Evolutionary conservation across 2,113 vertebrate species (phyloP).

Genomic region (Tenrec ecaudatus): DNA sequence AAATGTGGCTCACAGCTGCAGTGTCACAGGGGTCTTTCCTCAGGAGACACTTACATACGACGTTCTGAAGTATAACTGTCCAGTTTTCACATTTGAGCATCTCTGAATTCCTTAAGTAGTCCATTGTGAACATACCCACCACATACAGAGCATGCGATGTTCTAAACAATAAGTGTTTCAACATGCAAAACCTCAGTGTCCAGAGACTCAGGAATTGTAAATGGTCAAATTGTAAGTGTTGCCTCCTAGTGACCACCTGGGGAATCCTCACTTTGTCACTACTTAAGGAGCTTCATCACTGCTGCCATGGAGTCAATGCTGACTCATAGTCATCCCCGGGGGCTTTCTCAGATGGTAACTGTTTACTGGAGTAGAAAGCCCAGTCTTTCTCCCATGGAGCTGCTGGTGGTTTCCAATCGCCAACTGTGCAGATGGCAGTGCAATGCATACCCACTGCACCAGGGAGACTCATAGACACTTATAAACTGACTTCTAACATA

Average conservation of each 20-base stretch:
- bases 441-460: too few species aligned
- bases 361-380: too few species aligned
- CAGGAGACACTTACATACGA: neutral
- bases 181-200: neutral
- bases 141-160: neutral
- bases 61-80: neutral
- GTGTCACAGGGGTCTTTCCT: neutral
- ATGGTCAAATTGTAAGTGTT: neutral
- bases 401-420: too few species aligned
- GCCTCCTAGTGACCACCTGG: neutral
- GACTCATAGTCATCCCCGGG: too few species aligned
- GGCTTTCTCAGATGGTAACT: too few species aligned
- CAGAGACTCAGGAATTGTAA: neutral
- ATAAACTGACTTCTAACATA: neutral
- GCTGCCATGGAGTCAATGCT: too few species aligned
- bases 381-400: too few species aligned
- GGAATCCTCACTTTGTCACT: neutral
- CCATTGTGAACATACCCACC: neutral
- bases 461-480: too few species aligned
- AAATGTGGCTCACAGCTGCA: neutral
- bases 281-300: neutral
- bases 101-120: neutral
- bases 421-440: too few species aligned
- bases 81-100: neutral
- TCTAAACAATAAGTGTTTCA: slow-evolving; percentile 7